Evolutionary conservation across 1,140 invertebrate species (phyloP), one percentile per base, ranked within the genome.

Genomic region (Dendroctonus valens): DNA sequence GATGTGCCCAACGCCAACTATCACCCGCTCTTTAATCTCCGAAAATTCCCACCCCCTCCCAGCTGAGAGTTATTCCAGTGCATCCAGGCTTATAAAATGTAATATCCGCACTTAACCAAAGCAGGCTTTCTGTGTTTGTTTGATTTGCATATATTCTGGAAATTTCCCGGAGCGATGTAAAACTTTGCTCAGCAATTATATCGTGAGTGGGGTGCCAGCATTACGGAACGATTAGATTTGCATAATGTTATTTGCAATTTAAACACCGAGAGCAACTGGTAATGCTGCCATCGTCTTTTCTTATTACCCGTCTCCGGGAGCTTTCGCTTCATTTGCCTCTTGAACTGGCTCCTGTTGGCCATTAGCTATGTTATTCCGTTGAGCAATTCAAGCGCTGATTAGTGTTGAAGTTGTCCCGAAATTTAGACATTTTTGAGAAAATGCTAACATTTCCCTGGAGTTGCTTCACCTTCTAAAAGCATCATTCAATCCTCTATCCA

Each of bases 191-290:
- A 55, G 66, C 66, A 68, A 68, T 68, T 68, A 68, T 54, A 62
- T 44, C 46, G 49, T 67, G 65, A 67, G 65, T 60, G 58, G 52
- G 46, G 44, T 41, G 59, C 41, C 57, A 68, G 59, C 58, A 52
- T 68, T 55, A 59, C 42, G 59, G 41, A 42, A 48, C 58, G 59
- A 68, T 68, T 62, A 68, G 46, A 68, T 68, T 68, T 68, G 54
- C 66, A 68, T 68, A 68, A 68, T 62, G 59, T 54, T 60, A 41
- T 67, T 67, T 67, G 55, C 58, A 60, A 65, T 42, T 65, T 65
- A 59, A 65, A 65, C 63, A 59, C 14, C 48, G 50, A 40, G 54
- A 65, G 55, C 63, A 65, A 65, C 63, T 59, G 57, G 54, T 65
- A n/a, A 59, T 5, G 53, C 26, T 26, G 26, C 26, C 26, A 26